Evolutionary conservation across 2,888 invertebrate genomes (phyloP).

Genomic region (Amaurobius ferox): DNA sequence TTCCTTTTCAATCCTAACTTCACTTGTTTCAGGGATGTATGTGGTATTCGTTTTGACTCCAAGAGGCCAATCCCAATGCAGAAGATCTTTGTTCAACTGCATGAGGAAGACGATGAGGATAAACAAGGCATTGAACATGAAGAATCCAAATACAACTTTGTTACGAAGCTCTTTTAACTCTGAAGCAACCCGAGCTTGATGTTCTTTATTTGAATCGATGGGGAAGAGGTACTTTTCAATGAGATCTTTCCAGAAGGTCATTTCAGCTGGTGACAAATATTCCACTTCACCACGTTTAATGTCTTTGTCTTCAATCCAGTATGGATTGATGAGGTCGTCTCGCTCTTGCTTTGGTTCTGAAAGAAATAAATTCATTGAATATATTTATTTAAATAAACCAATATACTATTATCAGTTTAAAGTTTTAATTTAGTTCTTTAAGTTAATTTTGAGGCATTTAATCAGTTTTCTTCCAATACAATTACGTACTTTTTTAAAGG

Average conservation of each 20-base stretch:
- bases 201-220: slow-evolving; percentile 93
- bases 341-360: slow-evolving; percentile 77
- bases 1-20: slow-evolving; percentile 89
- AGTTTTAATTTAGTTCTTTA: too few species aligned
- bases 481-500: too few species aligned
- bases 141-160: slow-evolving; percentile 96
- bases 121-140: slow-evolving; percentile 99
- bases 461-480: too few species aligned
- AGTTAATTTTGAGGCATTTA: too few species aligned
- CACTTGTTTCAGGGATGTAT: slow-evolving; percentile 91
- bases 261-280: slow-evolving; percentile 90
- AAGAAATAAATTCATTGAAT: not conserved
- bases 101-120: slow-evolving; percentile 98
- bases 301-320: slow-evolving; percentile 95
- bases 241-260: slow-evolving; percentile 95
- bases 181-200: slow-evolving; percentile 92
- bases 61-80: slow-evolving; percentile 97
- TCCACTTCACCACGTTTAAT: slow-evolving; percentile 94
- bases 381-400: not conserved
- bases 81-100: slow-evolving; percentile 97
- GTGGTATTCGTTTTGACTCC: slow-evolving; percentile 96
- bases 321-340: slow-evolving; percentile 91
- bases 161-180: slow-evolving; percentile 96
- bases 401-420: too few species aligned
- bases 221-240: slow-evolving; percentile 96